Evolutionary conservation across 2,113 vertebrate species (phyloP), one percentile per base, ranked within the genome.

Genomic region (Apus apus): DNA sequence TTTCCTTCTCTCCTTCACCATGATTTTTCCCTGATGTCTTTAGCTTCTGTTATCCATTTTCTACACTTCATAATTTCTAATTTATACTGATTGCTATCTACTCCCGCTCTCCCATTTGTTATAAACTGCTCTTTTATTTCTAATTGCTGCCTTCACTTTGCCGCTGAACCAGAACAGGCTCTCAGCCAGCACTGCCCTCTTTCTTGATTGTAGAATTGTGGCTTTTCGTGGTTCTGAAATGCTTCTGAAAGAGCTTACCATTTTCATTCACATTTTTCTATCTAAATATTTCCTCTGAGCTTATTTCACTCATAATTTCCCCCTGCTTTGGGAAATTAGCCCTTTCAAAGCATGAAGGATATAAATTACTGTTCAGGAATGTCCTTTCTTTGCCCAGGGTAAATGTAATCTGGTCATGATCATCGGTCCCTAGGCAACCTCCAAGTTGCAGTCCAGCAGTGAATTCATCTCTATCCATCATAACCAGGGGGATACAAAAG

Each of bases 221-320:
- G 94, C 72, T 94, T 97, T 95, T 90, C 93, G 95, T 77, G 92
- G 94, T 94, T 93, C 93, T 96, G 83, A 95, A 94, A 97, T 78
- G 88, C 94, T 95, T 96, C 96, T 96, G 79, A 95, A 95, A 93
- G 85, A 93, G 61, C 90, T 95, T 72, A 91, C 85, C 77, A 96
- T 94, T 97, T 96, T 96, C 94, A 97, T 96, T 97, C 95, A 96
- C 90, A 96, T 96, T 96, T 96, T 96, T 97, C 92, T 96, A 90
- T 93, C 94, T 95, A 96, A 95, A 88, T 86, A 85, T 84, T 95
- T 97, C 94, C 92, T 96, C 88, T 5, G 18, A 93, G 65, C 43
- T 94, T 76, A 96, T 95, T 97, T 96, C 73, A 88, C 88, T 95
- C 93, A 95, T 93, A 94, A 96, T 97, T 97, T 86, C 88, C 79